Base-by-base conservation (phyloP, 2,113 vertebrate species). In the Gadus macrocephalus region DNA sequence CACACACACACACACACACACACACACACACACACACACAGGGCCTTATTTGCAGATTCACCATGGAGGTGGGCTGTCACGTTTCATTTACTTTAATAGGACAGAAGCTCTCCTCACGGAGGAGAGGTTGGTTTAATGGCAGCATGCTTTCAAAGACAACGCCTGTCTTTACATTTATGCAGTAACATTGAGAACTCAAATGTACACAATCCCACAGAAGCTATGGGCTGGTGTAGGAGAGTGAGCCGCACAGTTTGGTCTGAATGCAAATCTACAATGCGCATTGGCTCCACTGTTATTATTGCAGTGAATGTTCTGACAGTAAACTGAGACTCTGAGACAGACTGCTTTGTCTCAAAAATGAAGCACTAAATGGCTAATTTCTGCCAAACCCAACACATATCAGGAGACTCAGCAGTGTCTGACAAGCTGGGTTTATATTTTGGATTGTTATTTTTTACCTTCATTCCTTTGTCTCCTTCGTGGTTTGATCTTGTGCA, bases 31-130 rank as follows among this genome's bases (percentile, higher is more conserved):
- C 15, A 58, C 15, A 16, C 69, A 64, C 64, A 68, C 75, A 71
- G 72, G 17, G 59, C 53, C 35, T 64, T n/a, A 56, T 70, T 72
- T 76, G 74, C 64, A 71, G 67, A 66, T 70, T 81, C 67, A 69
- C 66, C 35, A 75, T 69, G 60, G 69, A 71, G 35, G 67, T 74
- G 19, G 20, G 20, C 16, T 72, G 76, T 64, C 69, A 65, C 35
- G 9, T 76, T 79, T 75, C 71, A 75, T 71, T 62, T 73, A 16
- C 22, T 68, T 63, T n/a, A 42, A 70, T 69, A 77, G 55, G 74
- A 73, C 28, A 8, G 25, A 62, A 38, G 62, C 25, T 15, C 17
- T 28, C 62, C 62, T 15, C 62, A 35, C 27, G 35, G 62, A 64
- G 27, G 11, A 42, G 38, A 42, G 63, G 38, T 15, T 42, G 63